Percentiles rank a stretch among this genome's conserved stretches.
Evolutionary conservation across 2,113 vertebrate genomes (phyloP).

Genomic region (Bubalus kerabau): DNA sequence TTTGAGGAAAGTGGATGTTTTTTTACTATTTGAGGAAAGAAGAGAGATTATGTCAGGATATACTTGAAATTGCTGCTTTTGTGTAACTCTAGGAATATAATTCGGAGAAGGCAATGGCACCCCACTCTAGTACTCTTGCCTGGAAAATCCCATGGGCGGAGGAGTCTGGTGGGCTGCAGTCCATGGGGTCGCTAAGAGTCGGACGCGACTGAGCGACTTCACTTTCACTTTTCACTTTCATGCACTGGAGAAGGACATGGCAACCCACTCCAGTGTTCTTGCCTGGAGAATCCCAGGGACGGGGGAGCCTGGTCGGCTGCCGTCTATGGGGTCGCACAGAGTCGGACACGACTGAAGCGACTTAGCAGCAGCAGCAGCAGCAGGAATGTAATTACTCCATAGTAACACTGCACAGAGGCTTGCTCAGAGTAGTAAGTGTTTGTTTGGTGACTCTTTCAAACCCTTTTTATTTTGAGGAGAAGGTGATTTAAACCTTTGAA

Average conservation of each 20-base stretch:
- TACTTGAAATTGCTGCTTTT: constrained; percentile 6
- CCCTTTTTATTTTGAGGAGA: background rate
- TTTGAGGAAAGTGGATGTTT: background rate
- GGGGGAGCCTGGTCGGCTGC: too few species aligned
- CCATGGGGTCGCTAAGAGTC: too few species aligned
- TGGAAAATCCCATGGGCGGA: too few species aligned
- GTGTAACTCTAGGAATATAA: background rate
- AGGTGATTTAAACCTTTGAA: background rate
- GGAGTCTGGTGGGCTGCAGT: too few species aligned
- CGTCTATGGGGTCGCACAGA: accelerated
- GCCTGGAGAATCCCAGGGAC: too few species aligned
- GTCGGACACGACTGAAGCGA: too few species aligned
- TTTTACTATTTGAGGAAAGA: background rate
- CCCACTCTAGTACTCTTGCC: too few species aligned
- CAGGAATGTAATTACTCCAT: background rate
- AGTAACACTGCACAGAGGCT: background rate
- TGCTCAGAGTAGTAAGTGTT: background rate
- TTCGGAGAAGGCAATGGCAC: background rate
- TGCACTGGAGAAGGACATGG: too few species aligned
- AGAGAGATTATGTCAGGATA: background rate
- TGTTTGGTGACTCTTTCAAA: background rate
- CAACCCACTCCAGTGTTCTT: too few species aligned
- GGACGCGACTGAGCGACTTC: too few species aligned
- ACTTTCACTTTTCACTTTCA: too few species aligned
- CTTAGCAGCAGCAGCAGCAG: too few species aligned